A percentile compares a stretch with the other conserved stretches of the same genome.
Evolutionary conservation across 2,888 invertebrate species (phyloP).

Genomic region (Biston betularia): DNA sequence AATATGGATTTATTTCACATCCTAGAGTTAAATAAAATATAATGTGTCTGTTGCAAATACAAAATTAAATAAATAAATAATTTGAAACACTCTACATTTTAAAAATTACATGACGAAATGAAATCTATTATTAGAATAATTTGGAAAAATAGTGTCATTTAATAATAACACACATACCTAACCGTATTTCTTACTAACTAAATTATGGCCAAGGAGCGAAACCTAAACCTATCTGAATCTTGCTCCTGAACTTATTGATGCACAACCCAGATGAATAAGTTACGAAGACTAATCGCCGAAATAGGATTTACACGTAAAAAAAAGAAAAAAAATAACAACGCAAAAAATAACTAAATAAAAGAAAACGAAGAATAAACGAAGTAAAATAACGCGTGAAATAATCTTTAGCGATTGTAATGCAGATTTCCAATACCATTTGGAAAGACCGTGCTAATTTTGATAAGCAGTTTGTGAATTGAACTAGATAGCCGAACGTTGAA

Average conservation of each 20-base stretch:
- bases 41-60: not conserved
- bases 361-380: no score
- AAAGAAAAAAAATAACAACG: no score
- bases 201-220: constrained; percentile 1
- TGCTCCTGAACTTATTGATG: not conserved
- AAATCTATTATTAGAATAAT: not conserved
- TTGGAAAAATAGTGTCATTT: not conserved
- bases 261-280: not conserved
- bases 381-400: not conserved
- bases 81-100: no score
- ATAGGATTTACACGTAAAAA: not conserved
- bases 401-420: not conserved
- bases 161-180: not conserved
- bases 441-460: no score
- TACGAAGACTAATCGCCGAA: not conserved
- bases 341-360: no score
- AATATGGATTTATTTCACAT: no score
- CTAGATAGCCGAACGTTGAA: no score
- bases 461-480: no score
- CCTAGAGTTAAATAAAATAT: no score
- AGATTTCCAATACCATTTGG: not conserved
- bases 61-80: no score
- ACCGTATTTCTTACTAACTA: not conserved
- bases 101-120: not conserved
- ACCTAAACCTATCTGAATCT: not conserved